Conservation (phyloP, 1,140 invertebrate genomes). For the Microplitis demolitor region DNA sequence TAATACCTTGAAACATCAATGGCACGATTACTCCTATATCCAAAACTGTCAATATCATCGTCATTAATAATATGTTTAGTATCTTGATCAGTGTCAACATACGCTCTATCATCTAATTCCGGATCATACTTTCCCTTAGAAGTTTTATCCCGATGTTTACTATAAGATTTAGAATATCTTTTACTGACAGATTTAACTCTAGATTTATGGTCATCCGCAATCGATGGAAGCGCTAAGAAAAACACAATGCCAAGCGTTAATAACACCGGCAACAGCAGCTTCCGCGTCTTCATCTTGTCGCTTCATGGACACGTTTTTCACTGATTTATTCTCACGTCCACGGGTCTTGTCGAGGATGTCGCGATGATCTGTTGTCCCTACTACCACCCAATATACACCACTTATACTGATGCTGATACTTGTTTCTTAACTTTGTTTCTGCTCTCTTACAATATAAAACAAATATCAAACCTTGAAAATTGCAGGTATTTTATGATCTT, state of each 20-base stretch:
- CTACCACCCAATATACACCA: conserved; percentile 7
- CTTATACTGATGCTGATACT: conserved; percentile 2
- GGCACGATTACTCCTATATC: conserved; percentile 19
- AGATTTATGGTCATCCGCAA: conserved; percentile 15
- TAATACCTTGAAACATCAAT: conserved; percentile 27
- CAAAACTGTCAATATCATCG: neutral
- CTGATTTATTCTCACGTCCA: conserved; percentile 29
- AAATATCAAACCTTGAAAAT: neutral
- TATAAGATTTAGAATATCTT: conserved; percentile 2
- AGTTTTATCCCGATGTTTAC: conserved; percentile 28
- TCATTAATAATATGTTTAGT: neutral
- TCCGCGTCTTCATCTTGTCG: conserved; percentile 45
- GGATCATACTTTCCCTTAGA: conserved; percentile 30
- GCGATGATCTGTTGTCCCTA: conserved; percentile 21
- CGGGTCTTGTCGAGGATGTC: conserved; percentile 15
- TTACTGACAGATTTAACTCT: conserved; percentile 23
- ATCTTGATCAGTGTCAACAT: neutral
- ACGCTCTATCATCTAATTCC: neutral
- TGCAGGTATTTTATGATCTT: neutral
- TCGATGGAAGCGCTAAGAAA: neutral
- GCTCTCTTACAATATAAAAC: neutral
- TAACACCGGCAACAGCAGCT: conserved; percentile 33
- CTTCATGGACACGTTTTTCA: conserved; percentile 41
- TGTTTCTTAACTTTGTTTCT: neutral
- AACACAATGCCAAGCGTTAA: conserved; percentile 27